Evolutionary conservation across 2,888 invertebrate species (phyloP), one percentile per base, ranked within the genome.

Genomic region (Spodoptera picta): DNA sequence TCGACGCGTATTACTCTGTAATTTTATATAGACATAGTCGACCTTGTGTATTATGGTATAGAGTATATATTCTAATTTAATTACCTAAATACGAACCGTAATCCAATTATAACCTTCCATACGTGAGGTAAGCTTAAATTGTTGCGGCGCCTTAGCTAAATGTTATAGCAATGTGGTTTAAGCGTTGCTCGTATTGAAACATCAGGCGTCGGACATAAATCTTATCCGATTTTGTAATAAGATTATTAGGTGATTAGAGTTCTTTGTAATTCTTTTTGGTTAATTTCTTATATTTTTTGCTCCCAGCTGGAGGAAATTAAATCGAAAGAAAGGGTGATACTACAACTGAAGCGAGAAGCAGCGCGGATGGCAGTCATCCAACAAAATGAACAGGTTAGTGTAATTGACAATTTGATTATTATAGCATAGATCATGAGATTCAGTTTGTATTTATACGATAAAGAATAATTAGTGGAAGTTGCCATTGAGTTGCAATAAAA

Each of bases 231-330:
- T 4, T 27, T 14, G 19, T 12, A n/a, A 36, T 5, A 36, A 9
- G 36, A 36, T 36, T 36, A 36, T 36, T 2, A 2, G 6, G 27
- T 10, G 14, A 12, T 46, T 24, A 31, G 3, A 24, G 31, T 46
- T 36, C 11, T 11, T 65, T 48, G n/a, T 2, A 4, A 42, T 27
- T n/a, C n/a, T 7, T 50, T 24, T 43, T 27, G 44, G 49, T 47
- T 48, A 52, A 5, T 69, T 60, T 2, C 46, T 65, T 11, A 0
- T 43, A 0, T 6, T 46, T 69, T 70, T 86, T 87, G 77, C 83
- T 88, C 88, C 31, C 92, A 96, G 96, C 95, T 96, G 95, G 96
- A 96, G 95, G 96, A 96, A 96, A 95, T 96, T 83, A 96, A 96
- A 95, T 95, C 96, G 94, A 96, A 96, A 91, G 96, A 96, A 91